Conservation (phyloP, 2,888 invertebrate genomes). For the Caenorhabditis drosophilae region DNA sequence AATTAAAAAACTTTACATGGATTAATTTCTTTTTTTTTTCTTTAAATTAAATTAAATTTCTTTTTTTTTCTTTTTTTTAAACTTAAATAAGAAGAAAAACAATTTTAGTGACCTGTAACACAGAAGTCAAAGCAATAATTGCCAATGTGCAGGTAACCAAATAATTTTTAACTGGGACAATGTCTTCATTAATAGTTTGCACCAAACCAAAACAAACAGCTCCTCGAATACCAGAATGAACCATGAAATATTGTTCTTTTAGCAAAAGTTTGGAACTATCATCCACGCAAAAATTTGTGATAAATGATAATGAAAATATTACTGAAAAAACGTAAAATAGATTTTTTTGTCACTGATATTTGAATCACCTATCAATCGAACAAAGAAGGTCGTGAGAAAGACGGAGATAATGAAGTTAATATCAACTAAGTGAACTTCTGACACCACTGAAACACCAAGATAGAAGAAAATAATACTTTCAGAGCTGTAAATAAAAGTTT, state of each 20-base stretch:
- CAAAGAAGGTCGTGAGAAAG: too few relatives aligned
- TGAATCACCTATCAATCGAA: slow-evolving; percentile 83
- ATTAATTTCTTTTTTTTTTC: too few relatives aligned
- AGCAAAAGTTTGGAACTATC: slow-evolving; percentile 79
- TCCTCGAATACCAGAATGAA: slow-evolving; percentile 85
- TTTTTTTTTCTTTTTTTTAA: too few relatives aligned
- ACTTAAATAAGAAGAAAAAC: too few relatives aligned
- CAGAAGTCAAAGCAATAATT: slow-evolving; percentile 95
- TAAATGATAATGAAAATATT: slow-evolving; percentile 74
- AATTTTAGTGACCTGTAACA: slow-evolving; percentile 92
- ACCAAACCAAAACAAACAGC: slow-evolving; percentile 85
- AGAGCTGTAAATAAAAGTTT: slow-evolving; percentile 76
- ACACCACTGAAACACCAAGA: slow-evolving; percentile 90
- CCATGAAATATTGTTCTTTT: slow-evolving; percentile 81
- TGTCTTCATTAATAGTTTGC: slow-evolving; percentile 75
- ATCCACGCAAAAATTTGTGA: slow-evolving; percentile 88
- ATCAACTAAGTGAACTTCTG: slow-evolving; percentile 75
- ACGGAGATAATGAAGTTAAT: slow-evolving; percentile 80
- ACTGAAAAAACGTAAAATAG: slow-evolving; percentile 29
- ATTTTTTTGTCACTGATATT: too few relatives aligned
- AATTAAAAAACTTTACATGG: too few relatives aligned
- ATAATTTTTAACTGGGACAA: slow-evolving; percentile 87
- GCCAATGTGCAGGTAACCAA: slow-evolving; percentile 95
- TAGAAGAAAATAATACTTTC: slow-evolving; percentile 99
- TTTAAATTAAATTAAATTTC: too few relatives aligned